These are phyloP conservation scores for Myotis planiceps DNA, from an alignment of 2,797 vertebrate species.

Conservation along the genomic window DNA sequence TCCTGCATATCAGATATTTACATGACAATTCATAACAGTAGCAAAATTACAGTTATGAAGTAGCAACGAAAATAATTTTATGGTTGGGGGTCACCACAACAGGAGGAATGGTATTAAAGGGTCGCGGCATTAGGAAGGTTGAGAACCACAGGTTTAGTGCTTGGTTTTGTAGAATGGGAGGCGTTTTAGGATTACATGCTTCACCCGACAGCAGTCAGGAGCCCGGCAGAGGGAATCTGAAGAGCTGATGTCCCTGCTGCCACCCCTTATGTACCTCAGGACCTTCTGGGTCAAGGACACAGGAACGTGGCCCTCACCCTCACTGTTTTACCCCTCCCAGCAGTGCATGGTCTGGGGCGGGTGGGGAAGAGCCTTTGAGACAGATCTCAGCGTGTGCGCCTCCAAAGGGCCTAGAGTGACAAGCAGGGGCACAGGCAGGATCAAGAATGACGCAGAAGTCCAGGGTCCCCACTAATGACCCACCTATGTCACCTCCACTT, in stretches of 20 bases:
- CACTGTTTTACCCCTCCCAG: background rate
- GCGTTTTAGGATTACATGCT: accelerated
- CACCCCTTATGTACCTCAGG: background rate
- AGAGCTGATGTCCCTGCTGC: too few relatives aligned
- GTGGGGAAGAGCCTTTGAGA: background rate
- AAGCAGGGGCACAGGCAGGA: too few relatives aligned
- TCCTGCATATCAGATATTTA: too few relatives aligned
- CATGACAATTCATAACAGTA: too few relatives aligned
- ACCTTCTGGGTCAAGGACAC: background rate
- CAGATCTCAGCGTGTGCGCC: background rate
- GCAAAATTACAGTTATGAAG: too few relatives aligned
- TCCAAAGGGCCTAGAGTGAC: background rate
- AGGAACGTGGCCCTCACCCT: accelerated
- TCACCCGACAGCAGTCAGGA: background rate
- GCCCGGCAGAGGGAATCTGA: background rate
- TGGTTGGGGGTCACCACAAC: too few relatives aligned
- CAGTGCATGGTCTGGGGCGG: accelerated
- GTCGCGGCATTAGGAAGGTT: too few relatives aligned
- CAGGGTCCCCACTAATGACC: too few relatives aligned
- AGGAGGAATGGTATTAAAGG: too few relatives aligned
- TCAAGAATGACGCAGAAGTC: background rate
- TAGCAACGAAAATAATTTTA: too few relatives aligned
- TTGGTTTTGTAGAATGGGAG: background rate
- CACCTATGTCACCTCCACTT: background rate
- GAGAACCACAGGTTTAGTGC: background rate